These are phyloP conservation scores for Corynorhinus townsendii DNA, from an alignment of 2,113 vertebrate species.

Conservation along the genomic window DNA sequence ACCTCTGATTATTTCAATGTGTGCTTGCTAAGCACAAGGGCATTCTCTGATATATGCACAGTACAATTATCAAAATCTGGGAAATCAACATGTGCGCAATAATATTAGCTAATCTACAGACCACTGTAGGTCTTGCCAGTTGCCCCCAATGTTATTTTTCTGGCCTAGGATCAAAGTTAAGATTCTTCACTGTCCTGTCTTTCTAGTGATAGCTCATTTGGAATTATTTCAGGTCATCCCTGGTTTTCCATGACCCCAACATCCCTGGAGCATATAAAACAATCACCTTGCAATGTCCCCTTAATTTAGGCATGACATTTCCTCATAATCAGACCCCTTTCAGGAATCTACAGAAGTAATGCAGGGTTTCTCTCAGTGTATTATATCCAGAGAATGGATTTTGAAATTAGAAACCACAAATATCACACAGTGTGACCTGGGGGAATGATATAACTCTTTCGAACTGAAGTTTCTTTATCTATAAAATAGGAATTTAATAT, in stretches of 20 bases:
- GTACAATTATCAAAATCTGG: background rate
- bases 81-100: background rate
- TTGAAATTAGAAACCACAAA: background rate
- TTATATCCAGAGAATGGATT: background rate
- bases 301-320: background rate
- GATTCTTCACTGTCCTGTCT: background rate
- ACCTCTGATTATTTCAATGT: background rate
- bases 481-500: background rate
- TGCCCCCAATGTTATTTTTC: background rate
- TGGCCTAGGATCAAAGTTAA: background rate
- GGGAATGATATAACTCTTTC: background rate
- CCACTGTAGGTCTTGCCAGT: background rate
- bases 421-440: background rate
- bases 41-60: background rate
- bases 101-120: background rate
- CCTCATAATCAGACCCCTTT: background rate
- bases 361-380: background rate
- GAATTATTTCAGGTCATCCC: background rate
- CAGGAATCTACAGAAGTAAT: background rate
- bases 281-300: background rate
- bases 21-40: background rate
- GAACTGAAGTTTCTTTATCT: background rate
- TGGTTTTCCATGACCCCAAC: background rate
- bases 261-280: background rate
- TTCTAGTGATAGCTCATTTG: background rate